Base-by-base conservation (phyloP, 2,888 invertebrate genomes). In the Pterostichus madidus region DNA sequence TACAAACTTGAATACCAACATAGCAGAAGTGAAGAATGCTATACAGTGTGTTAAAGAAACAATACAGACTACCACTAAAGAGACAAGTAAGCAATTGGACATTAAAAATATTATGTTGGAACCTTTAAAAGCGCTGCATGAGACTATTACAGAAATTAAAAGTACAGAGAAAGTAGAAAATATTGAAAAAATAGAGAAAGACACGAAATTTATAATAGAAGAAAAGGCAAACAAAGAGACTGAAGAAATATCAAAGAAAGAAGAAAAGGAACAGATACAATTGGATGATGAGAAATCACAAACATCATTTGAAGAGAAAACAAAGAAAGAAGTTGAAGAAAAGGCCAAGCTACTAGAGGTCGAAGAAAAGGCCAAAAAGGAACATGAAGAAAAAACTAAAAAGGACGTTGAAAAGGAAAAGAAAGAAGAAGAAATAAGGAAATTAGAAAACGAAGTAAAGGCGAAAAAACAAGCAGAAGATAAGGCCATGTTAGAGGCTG, bases 401-500 rank as follows among this genome's bases (percentile, higher is more conserved):
- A 83, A 35, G n/a, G 81, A 52, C 6, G 49, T 44, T 39, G 77
- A 82, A 52, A 82, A 82, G 76, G 76, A 73, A 7, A 82, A 85
- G 83, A 84, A 86, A 56, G 77, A 85, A 76, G 84, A 82, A 35
- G 81, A 83, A 44, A 83, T 84, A 80, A 83, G 81, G 17, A 83
- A 85, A 83, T 84, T 86, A 56, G 79, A 85, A 79, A 84, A 83
- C 32, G 81, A 82, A 52, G 83, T 83, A 82, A 83, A 83, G 15
- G 79, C 79, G 4, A 87, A 87, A 2, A 85, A 86, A 8, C 87
- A 87, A 61, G 86, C 85, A 44, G 85, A 85, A 31, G 87, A 86
- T 4, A 86, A 87, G 15, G 84, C 85, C 6, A 85, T 86, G 53
- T 84, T 78, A 81, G 84, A 84, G 64, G 80, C 81, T 56, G 78